phyloP scores from a whole-genome alignment of 2,797 vertebrate species.

The Bucorvus abyssinicus region DNA sequence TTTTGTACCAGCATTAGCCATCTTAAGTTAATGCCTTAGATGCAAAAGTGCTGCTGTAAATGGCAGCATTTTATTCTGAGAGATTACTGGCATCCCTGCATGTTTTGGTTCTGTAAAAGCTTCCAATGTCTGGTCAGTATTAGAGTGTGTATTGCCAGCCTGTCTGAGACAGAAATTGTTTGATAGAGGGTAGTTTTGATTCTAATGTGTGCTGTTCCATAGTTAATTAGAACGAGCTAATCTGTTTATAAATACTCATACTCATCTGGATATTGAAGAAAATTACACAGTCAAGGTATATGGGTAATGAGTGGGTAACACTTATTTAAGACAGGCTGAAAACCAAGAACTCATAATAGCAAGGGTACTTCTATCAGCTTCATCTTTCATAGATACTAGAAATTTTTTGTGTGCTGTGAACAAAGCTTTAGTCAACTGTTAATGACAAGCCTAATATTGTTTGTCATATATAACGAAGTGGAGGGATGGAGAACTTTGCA shows the following conservation, averaged over 20 bases:
- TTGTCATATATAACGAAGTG: not conserved
- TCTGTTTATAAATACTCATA: not conserved
- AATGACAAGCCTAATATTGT: not conserved
- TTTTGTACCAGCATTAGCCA: not conserved
- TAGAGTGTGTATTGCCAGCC: not conserved
- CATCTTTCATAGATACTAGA: not conserved
- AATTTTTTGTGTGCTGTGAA: not conserved
- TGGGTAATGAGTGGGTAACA: not conserved
- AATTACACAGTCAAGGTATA: not conserved
- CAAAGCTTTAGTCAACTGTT: not conserved
- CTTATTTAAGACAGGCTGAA: not conserved
- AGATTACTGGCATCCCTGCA: not conserved
- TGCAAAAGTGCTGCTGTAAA: not conserved
- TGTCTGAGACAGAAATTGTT: not conserved
- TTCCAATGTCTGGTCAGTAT: not conserved
- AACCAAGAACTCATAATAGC: not conserved
- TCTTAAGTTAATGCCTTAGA: not conserved
- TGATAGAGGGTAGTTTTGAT: not conserved
- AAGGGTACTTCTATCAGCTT: not conserved
- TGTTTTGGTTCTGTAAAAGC: constrained; percentile 8
- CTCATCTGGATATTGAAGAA: not conserved
- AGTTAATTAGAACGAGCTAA: not conserved
- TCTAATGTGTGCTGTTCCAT: not conserved
- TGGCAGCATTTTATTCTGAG: not conserved
- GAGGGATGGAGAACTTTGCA: not conserved